Evolutionary conservation across 2,888 invertebrate species (phyloP), one percentile per base, ranked within the genome.

Genomic region (Diplolepis rosae): DNA sequence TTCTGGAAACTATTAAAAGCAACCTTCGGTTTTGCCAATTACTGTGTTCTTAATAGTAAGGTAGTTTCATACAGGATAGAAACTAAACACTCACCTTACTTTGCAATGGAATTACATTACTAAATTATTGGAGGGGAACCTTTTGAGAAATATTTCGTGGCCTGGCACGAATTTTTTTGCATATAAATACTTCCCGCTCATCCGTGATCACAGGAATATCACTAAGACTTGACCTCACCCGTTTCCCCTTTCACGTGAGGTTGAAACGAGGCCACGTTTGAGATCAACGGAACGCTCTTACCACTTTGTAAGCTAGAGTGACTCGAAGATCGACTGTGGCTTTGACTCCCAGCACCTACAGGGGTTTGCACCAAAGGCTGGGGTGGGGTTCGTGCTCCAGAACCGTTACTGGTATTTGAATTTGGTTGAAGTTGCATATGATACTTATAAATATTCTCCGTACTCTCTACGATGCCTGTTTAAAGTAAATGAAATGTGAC

Each of bases 401-500:
- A 91, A 69, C 92, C 87, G 70, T 88, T 88, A 69, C 82, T 88
- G 68, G 90, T 90, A 68, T 90, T 89, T 32, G 90, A 89, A 74
- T 92, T 92, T 66, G 92, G 91, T 70, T 92, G 91, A 73, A 94
- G 88, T 89, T 96, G 96, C 95, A 96, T 95, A 84, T 95, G 95
- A 89, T 95, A 92, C 89, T 94, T 92, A 90, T 95, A 93, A 81
- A 94, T 93, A 83, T 94, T 94, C 83, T 94, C 93, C 0, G 96
- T 96, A 78, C 94, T 94, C 83, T 94, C 94, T 11, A 96, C 94
- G 61, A 95, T 94, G 54, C 96, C 96, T 90, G 91, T 90, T n/a
- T 35, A 91, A 90, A 67, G 32, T 61, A 77, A 52, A n/a, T n/a
- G n/a, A n/a, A n/a, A n/a, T n/a, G n/a, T n/a, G n/a, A n/a, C n/a